Conservation (phyloP, 2,113 vertebrate genomes). For the Choloepus hoffmanni region DNA sequence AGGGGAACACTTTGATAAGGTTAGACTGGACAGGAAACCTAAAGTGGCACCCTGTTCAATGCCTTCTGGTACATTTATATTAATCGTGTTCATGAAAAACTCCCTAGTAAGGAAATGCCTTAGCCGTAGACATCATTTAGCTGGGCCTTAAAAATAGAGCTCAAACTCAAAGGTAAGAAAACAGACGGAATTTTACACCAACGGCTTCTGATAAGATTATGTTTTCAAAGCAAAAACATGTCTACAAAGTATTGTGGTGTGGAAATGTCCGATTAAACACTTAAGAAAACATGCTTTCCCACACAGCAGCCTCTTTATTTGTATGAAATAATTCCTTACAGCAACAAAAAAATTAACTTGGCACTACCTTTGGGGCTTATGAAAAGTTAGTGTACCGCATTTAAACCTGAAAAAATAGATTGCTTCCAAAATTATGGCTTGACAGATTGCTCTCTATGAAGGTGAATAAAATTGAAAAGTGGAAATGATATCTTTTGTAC, state of each 20-base stretch:
- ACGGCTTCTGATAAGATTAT: constrained; percentile 72
- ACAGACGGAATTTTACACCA: constrained; percentile 77
- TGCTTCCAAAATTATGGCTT: constrained; percentile 78
- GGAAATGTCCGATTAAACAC: constrained; percentile 70
- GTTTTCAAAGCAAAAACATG: constrained; percentile 77
- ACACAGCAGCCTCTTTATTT: constrained; percentile 68
- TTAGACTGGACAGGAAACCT: constrained; percentile 72
- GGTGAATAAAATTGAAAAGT: constrained; percentile 73
- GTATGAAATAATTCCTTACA: constrained; percentile 56
- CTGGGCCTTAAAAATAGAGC: constrained; percentile 64
- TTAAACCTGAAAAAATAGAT: constrained; percentile 83
- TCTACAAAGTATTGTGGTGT: constrained; percentile 68
- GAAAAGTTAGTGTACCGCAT: constrained; percentile 73
- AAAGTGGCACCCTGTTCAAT: constrained; percentile 63
- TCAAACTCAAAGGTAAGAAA: constrained; percentile 80
- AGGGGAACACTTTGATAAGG: constrained; percentile 71
- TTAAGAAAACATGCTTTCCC: constrained; percentile 80
- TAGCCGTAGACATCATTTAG: constrained; percentile 68
- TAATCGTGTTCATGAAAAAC: constrained; percentile 78
- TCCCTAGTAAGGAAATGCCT: constrained; percentile 80
- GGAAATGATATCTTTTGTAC: constrained; percentile 78
- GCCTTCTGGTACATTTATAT: constrained; percentile 71
- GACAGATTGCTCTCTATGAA: constrained; percentile 78
- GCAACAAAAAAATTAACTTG: constrained; percentile 69
- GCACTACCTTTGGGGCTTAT: constrained; percentile 68